These are phyloP conservation scores for Leptinotarsa juncta DNA, from an alignment of 2,888 invertebrate genomes.

Conservation along the genomic window DNA sequence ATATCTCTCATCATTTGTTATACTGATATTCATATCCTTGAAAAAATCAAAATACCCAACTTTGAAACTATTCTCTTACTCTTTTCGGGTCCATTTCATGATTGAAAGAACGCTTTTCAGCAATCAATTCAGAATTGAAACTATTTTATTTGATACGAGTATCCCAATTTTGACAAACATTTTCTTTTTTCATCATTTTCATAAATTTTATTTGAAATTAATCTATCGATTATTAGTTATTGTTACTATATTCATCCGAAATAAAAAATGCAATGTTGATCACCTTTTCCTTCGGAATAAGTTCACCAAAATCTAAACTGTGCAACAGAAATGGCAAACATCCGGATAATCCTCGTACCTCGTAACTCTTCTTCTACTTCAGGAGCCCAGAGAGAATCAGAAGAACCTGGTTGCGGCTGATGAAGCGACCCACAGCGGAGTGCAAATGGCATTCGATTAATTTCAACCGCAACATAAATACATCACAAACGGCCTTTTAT, in stretches of 20 bases:
- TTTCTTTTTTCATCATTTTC: no score
- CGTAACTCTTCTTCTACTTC: constrained; percentile 11
- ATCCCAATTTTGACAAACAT: no score
- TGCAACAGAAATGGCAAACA: background rate
- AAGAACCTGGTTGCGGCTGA: constrained; percentile 45
- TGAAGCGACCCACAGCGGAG: constrained; percentile 62
- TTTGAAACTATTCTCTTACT: no score
- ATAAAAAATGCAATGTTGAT: no score
- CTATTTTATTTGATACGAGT: no score
- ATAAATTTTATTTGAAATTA: background rate
- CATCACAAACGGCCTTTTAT: constrained; percentile 49
- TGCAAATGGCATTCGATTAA: constrained; percentile 63
- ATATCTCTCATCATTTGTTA: no score
- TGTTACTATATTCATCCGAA: background rate
- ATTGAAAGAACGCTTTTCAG: no score
- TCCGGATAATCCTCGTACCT: background rate
- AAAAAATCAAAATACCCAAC: no score
- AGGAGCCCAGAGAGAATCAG: constrained; percentile 24
- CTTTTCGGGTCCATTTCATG: no score
- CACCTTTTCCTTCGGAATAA: background rate
- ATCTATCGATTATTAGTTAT: background rate
- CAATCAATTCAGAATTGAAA: no score
- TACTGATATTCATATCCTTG: no score
- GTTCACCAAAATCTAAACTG: background rate
- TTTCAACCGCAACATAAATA: constrained; percentile 54